Conservation (phyloP, 2,888 invertebrate species). For the Nomada fabriciana region DNA sequence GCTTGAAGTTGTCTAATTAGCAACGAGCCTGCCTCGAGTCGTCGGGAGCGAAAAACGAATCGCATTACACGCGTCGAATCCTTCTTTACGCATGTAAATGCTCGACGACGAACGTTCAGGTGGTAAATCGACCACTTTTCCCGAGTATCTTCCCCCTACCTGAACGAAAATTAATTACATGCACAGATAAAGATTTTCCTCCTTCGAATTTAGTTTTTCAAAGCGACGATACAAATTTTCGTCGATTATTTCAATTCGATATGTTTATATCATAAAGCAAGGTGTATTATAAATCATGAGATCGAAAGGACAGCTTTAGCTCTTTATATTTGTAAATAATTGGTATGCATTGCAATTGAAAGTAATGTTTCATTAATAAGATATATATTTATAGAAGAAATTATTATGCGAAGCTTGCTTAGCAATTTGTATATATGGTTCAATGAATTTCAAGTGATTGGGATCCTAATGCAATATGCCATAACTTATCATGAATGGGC, state of each 20-base stretch:
- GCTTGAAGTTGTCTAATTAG: slow-evolving; percentile 59
- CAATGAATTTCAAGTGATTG: slow-evolving; percentile 44
- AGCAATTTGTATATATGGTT: background rate
- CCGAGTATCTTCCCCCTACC: background rate
- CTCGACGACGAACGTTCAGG: background rate
- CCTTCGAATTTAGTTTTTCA: background rate
- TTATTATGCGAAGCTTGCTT: background rate
- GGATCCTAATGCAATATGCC: slow-evolving; percentile 28
- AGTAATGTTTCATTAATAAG: too few species aligned
- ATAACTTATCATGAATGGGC: slow-evolving; percentile 51
- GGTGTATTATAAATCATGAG: too few species aligned
- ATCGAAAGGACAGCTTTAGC: too few species aligned
- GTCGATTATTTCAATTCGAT: background rate
- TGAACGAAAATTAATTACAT: background rate
- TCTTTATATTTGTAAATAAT: too few species aligned
- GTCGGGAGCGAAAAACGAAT: slow-evolving; percentile 25
- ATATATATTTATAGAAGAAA: background rate
- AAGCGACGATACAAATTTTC: background rate
- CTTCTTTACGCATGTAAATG: slow-evolving; percentile 8
- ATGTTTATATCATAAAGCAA: too few species aligned
- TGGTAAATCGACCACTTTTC: background rate
- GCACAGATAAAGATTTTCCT: background rate
- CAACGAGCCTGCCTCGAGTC: slow-evolving; percentile 30
- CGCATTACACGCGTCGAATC: slow-evolving; percentile 3
- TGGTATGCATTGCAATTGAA: too few species aligned